These are phyloP conservation scores for Fukomys damarensis DNA, from an alignment of 2,113 vertebrate species.

Conservation along the genomic window DNA sequence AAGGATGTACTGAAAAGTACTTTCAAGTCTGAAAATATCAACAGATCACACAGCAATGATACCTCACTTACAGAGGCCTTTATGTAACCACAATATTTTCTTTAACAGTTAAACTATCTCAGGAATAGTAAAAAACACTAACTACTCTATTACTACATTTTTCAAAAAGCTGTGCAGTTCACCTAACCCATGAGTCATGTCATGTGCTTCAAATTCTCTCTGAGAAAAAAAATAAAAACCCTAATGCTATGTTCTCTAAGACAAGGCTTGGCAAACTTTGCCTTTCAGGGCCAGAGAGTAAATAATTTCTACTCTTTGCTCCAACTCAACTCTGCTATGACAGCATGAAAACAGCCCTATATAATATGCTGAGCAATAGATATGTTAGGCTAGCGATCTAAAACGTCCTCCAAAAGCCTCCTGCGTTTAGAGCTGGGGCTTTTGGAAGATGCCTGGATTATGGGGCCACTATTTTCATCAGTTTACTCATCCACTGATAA, in stretches of 20 bases:
- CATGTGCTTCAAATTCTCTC: constrained; percentile 45
- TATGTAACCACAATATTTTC: constrained; percentile 58
- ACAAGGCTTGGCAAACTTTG: not conserved
- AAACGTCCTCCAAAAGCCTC: not conserved
- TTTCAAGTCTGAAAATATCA: constrained; percentile 79
- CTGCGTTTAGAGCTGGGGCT: not conserved
- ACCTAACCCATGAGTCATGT: constrained; percentile 12
- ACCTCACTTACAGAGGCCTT: constrained; percentile 25
- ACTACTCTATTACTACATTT: constrained; percentile 5
- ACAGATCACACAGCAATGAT: constrained; percentile 22
- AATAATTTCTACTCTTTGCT: not conserved
- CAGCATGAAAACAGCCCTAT: not conserved
- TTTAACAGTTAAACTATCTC: constrained; percentile 50
- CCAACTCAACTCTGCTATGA: not conserved
- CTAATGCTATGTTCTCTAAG: not conserved
- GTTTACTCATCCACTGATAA: not conserved
- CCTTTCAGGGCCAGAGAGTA: not conserved
- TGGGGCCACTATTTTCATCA: not conserved
- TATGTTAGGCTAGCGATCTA: not conserved
- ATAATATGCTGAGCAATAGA: not conserved
- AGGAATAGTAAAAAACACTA: not conserved
- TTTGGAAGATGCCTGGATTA: not conserved
- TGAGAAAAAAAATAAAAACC: not conserved
- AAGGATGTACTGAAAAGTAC: constrained; percentile 76
- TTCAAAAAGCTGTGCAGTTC: constrained; percentile 36